phyloP scores from a whole-genome alignment of 1,140 invertebrate genomes.

The Aphelenchoides avenae region DNA sequence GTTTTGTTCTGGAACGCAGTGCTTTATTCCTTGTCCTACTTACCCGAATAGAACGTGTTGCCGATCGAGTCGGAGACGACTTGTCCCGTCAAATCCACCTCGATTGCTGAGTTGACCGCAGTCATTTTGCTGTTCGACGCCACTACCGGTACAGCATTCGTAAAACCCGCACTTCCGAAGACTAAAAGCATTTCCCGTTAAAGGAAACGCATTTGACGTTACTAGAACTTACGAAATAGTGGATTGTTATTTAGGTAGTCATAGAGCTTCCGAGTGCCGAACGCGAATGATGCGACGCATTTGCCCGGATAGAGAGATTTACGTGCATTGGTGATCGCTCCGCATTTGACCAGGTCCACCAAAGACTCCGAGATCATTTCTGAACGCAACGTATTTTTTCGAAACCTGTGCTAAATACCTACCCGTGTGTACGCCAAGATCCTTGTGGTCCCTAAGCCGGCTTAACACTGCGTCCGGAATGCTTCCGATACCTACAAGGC shows the following conservation, averaged over 20 bases:
- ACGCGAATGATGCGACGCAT: slow-evolving; percentile 76
- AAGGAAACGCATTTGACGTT: neutral
- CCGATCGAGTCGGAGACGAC: slow-evolving; percentile 86
- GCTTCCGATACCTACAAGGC: slow-evolving; percentile 73
- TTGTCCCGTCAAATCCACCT: slow-evolving; percentile 91
- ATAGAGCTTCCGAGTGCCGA: slow-evolving; percentile 78
- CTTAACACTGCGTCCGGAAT: slow-evolving; percentile 80
- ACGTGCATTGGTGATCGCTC: slow-evolving; percentile 60
- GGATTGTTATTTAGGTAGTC: slow-evolving; percentile 83
- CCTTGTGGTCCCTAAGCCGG: slow-evolving; percentile 75
- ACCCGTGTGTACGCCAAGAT: slow-evolving; percentile 79
- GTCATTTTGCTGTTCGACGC: slow-evolving; percentile 81
- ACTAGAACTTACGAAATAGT: slow-evolving; percentile 34
- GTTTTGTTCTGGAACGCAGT: too few relatives aligned
- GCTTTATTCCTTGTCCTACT: neutral
- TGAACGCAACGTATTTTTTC: slow-evolving; percentile 6
- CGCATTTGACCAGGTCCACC: slow-evolving; percentile 60
- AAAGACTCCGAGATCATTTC: slow-evolving; percentile 76
- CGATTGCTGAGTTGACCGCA: slow-evolving; percentile 81
- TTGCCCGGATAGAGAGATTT: slow-evolving; percentile 76
- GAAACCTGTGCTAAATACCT: slow-evolving; percentile 68
- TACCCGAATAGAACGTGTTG: slow-evolving; percentile 82
- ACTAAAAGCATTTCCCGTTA: slow-evolving; percentile 30
- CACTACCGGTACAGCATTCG: slow-evolving; percentile 75
- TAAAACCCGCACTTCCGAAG: slow-evolving; percentile 72